phyloP scores from a whole-genome alignment of 1,140 invertebrate genomes.

The Bombus terrestris region DNA sequence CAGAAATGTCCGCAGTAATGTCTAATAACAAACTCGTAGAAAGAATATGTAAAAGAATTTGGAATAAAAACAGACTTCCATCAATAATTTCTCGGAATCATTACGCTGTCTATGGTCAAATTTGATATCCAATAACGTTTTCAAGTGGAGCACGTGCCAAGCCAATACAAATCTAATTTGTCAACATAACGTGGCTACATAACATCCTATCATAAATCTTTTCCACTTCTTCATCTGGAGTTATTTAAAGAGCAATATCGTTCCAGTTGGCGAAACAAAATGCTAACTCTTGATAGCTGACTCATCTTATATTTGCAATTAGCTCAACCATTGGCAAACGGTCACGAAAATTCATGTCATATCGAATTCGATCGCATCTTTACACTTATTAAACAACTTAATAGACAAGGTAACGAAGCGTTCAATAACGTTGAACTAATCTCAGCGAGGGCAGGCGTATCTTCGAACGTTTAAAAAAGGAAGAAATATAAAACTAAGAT shows the following conservation, averaged over 20 bases:
- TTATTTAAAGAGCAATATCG: slow-evolving; percentile 5
- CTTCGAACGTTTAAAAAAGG: no score
- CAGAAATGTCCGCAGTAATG: no score
- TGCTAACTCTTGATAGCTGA: neutral
- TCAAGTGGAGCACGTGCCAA: neutral
- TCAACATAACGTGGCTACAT: neutral
- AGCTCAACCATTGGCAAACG: neutral
- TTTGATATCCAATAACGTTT: neutral
- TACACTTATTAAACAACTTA: neutral
- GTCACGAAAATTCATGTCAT: neutral
- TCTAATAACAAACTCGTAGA: no score
- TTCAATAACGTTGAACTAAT: no score
- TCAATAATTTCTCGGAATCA: neutral
- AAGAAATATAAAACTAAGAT: no score
- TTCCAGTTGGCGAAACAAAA: neutral
- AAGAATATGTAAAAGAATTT: no score
- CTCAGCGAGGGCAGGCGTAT: no score
- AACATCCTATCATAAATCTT: neutral
- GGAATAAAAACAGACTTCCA: no score
- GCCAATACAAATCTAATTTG: slow-evolving; percentile 8
- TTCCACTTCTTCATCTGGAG: neutral
- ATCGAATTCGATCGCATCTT: neutral
- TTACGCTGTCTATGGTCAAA: neutral
- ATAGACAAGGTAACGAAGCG: neutral
- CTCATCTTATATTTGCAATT: neutral